Percentiles rank a stretch among this genome's conserved stretches.
These are phyloP conservation scores for Rhingia campestris DNA, from an alignment of 2,888 invertebrate species.

Conservation along the genomic window DNA sequence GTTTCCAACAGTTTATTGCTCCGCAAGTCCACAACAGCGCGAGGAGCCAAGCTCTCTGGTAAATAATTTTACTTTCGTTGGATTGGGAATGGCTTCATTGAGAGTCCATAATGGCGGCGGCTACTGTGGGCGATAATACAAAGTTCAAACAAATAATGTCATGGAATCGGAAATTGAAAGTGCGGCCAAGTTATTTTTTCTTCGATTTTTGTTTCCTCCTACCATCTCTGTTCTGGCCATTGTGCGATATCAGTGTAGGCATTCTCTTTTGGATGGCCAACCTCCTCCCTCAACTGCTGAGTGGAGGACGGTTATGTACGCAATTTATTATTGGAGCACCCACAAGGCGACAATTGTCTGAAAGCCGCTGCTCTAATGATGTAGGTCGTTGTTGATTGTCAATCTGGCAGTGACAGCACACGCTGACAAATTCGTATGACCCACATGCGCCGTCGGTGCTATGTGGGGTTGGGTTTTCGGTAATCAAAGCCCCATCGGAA, in stretches of 20 bases:
- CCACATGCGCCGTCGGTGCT: neutral
- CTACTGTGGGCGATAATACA: neutral
- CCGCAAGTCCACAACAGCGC: neutral
- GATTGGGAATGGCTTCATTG: constrained; percentile 3
- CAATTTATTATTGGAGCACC: constrained; percentile 2
- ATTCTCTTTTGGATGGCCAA: neutral
- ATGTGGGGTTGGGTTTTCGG: constrained; percentile 5
- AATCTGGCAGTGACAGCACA: neutral
- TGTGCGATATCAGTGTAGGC: neutral
- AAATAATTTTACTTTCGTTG: constrained; percentile 20
- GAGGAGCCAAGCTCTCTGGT: neutral
- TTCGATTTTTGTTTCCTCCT: neutral
- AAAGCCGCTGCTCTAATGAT: neutral
- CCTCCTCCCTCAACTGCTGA: neutral
- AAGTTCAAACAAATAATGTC: constrained; percentile 13
- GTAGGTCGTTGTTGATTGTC: constrained; percentile 21
- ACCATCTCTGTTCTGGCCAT: neutral
- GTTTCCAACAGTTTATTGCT: constrained; percentile 5
- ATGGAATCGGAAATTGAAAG: constrained; percentile 24
- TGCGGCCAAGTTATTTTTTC: constrained; percentile 8
- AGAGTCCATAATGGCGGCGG: constrained; percentile 2
- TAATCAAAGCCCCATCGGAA: constrained; percentile 39
- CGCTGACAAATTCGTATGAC: constrained; percentile 16
- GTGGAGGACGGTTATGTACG: constrained; percentile 9
- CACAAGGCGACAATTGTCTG: constrained; percentile 5